Base-by-base conservation (phyloP, 2,113 vertebrate genomes). In the Coreoperca whiteheadi region DNA sequence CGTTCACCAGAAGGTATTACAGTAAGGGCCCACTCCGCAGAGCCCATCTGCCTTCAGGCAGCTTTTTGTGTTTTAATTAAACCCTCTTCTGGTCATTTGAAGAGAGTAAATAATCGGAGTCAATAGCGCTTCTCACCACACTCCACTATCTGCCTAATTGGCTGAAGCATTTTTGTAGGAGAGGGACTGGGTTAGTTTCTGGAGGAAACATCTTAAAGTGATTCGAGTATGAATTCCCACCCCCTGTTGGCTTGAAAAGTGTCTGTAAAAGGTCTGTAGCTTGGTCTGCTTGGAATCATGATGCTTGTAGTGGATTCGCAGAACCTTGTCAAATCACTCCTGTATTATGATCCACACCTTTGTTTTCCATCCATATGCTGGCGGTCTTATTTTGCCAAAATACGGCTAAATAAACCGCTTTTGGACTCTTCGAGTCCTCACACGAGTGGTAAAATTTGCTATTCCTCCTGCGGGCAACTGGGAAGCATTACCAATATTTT, bases 11-110 rank as follows among this genome's bases (percentile, higher is more conserved):
- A 74, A 25, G 37, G 72, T 76, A 59, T 79, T 70, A 76, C 61
- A 51, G 74, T 41, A 64, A 69, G 53, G 77, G 56, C 41, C 64
- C 39, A 72, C 64, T 88, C 72, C 77, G 48, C 74, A 77, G 21
- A 87, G 66, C 74, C 63, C 56, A 87, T 63, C 79, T 87, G 82
- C 70, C 82, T 41, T 14, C 74, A 74, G 84, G 80, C 81, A 71
- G 61, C 53, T 84, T 84, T 78, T 79, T 80, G 53, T 75, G 75
- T 90, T 89, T 93, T 90, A 92, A 91, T 94, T 90, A 89, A 85
- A 90, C 21, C 10, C 73, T 86, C 64, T 74, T 83, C 61, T 80
- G 79, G 68, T 88, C 74, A 85, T 83, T 61, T 85, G 76, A 89
- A 85, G 75, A 79, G 50, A 87, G 67, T 85, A 82, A 87, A 87